Base-by-base conservation (phyloP, 2,113 vertebrate species). In the Plectropomus leopardus region DNA sequence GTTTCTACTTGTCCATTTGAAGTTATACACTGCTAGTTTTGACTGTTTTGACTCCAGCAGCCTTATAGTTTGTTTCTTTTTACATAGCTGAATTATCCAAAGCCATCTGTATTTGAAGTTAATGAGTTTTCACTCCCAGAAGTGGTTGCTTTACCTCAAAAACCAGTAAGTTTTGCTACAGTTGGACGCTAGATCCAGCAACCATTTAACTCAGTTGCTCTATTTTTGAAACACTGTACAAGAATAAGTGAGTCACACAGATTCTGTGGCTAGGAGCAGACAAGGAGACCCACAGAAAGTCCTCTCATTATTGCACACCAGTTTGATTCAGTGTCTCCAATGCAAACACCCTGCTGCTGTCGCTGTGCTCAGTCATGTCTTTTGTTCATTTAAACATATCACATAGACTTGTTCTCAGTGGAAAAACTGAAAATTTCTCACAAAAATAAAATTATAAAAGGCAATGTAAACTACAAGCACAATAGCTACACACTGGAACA, bases 241-340 rank as follows among this genome's bases (percentile, higher is more conserved):
- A 59, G 69, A 65, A 72, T 19, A 51, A 72, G 40, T 81, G 78
- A 81, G 78, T 81, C 71, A 73, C 45, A 7, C 11, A 21, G 19
- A 60, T 21, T 58, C 47, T 36, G 67, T 55, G 54, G 47, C 70
- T 24, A 21, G 23, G 47, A 44, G 54, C 61, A 73, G 60, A 58
- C 28, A 0, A 44, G 9, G 15, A 55, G 26, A 58, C 53, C n/a
- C 44, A 47, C 26, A 57, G 32, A 76, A 30, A 40, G 36, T 40
- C 24, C 28, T 23, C 30, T 48, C 2, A 7, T 67, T 26, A 10
- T 7, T 5, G 32, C 36, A 40, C 2, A 57, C 16, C 40, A 23
- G 48, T 50, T 45, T 66, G 30, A 58, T 26, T 80, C 32, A 23
- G 26, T 40, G 50, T 57, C 23, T 72, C 30, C 64, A 14, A 42